Base-by-base conservation (phyloP, 2,888 invertebrate genomes). In the Platycnemis pennipes region DNA sequence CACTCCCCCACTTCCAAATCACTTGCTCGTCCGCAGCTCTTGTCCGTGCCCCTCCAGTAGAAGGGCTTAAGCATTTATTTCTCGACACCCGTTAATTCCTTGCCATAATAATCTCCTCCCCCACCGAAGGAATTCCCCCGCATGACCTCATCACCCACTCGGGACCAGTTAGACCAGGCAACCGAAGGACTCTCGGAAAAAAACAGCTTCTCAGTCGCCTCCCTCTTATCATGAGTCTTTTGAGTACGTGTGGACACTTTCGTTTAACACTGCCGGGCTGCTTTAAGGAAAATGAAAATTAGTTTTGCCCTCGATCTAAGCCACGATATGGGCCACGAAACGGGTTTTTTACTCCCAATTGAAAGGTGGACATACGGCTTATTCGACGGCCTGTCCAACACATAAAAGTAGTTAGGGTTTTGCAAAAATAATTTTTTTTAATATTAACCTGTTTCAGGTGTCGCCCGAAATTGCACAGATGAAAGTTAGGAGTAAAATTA, bases 101-200 rank as follows among this genome's bases (percentile, higher is more conserved):
- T 22, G 63, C 63, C 63, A 26, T 19, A 1, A 16, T 26, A 16
- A 22, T 26, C 63, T 31, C 37, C 56, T 37, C 16, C 89, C 37
- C 37, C 16, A 13, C 89, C 7, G n/a, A 69, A 91, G 63, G 42
- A 42, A 56, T 89, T 89, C 89, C 89, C 53, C 56, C 42, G 0
- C 11, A 37, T 91, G 91, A 91, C 63, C 91, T 91, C 91, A 91
- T 91, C 91, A 91, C 91, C 91, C 49, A 91, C 91, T 91, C 91
- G 44, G 69, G 44, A 87, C 46, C 77, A 77, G 77, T 77, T 77
- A 8, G 56, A 26, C 42, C 31, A 26, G 42, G 42, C 56, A 53
- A 89, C 37, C 56, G 56, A 8, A 44, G 13, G 22, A n/a, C 26
- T n/a, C 7, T 7, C 26, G 26, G 63, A 26, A 63, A 63, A 49